Base-by-base conservation (phyloP, 2,888 invertebrate genomes). In the Polyommatus icarus region DNA sequence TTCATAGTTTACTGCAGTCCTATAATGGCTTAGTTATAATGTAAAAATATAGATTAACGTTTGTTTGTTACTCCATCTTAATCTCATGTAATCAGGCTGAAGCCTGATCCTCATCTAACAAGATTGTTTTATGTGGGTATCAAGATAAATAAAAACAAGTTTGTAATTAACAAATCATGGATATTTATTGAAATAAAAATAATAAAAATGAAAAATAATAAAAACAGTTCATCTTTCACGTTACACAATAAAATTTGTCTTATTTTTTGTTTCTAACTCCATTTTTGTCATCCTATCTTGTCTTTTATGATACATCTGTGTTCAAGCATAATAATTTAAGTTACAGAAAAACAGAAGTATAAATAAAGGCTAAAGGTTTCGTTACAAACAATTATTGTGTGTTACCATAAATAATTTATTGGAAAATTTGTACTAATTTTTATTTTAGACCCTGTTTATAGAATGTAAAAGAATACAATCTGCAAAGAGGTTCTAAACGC, bases 181-280 rank as follows among this genome's bases (percentile, higher is more conserved):
- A 94, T 94, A 94, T 94, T 94, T 94, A 94, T 93, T 94, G 94
- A 93, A 93, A 94, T 93, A 93, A 94, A 93, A 94, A 93, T 93
- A 93, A 92, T 92, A 93, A 93, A 93, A 93, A 93, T 91, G 90
- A 92, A 93, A 93, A 93, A 93, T 93, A 94, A 93, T 94, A 93
- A 94, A 94, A 94, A 94, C 94, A 94, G 93, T 92, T 93, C 89
- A 89, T 92, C 92, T 93, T 92, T 92, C 90, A 93, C 90, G 83
- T 91, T 92, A 93, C 94, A 91, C 90, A 89, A 93, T 94, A 94
- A 91, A 93, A 91, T 93, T 94, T 93, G 91, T 93, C 89, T 91
- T 93, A 90, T 90, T 88, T 86, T 87, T 82, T 87, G 87, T 88
- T 87, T 87, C 86, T 90, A 90, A 90, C 90, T 87, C 90, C 87